Evolutionary conservation across 2,888 invertebrate genomes (phyloP).

Genomic region (Drosophila kambysellisi): DNA sequence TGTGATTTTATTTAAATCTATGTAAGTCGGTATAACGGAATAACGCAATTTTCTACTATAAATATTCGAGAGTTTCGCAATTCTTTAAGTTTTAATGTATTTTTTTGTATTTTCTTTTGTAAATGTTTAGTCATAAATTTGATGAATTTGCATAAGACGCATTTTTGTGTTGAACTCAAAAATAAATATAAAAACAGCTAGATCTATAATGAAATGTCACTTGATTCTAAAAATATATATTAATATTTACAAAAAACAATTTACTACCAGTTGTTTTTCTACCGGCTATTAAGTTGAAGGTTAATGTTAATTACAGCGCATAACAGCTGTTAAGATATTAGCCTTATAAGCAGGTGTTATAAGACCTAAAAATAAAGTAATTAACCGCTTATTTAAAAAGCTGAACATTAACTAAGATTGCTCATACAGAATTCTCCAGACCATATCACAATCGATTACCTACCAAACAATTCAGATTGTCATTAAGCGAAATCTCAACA

Average conservation of each 20-base stretch:
- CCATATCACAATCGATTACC: background rate
- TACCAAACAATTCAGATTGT: background rate
- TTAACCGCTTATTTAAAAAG: background rate
- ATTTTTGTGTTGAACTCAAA: background rate
- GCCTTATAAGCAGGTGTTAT: slow-evolving; percentile 6
- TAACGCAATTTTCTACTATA: background rate
- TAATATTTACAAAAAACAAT: background rate
- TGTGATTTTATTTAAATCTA: slow-evolving; percentile 27
- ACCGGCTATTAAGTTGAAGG: background rate
- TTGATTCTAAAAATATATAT: background rate
- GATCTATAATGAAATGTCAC: background rate
- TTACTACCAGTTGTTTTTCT: slow-evolving; percentile 14
- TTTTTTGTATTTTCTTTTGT: background rate
- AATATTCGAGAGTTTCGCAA: background rate
- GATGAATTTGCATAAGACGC: background rate
- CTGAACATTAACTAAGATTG: background rate
- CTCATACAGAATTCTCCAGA: background rate
- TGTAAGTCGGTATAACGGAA: slow-evolving; percentile 14
- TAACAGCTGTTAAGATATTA: slow-evolving; percentile 9
- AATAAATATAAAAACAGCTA: background rate
- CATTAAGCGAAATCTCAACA: slow-evolving; percentile 6
- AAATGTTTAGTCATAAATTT: background rate
- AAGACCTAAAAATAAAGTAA: background rate
- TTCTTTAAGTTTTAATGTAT: background rate
- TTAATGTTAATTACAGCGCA: background rate